Conservation (phyloP, 2,797 vertebrate species). For the Apogon talboti region DNA sequence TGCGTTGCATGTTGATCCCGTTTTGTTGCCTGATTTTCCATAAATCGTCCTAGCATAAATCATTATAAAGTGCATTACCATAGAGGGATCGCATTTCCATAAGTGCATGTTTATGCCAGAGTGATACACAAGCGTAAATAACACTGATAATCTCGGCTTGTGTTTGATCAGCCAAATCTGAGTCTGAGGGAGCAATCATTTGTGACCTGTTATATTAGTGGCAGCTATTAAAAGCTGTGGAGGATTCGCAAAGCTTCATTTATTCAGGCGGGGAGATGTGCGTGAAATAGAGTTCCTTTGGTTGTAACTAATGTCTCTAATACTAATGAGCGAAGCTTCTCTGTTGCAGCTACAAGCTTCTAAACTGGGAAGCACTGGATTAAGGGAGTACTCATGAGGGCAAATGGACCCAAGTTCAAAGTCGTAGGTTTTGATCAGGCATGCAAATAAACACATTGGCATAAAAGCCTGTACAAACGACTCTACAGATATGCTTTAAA, state of each 20-base stretch:
- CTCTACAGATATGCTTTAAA: conserved; percentile 31
- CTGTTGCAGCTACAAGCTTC: conserved; percentile 64
- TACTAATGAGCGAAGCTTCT: conserved; percentile 74
- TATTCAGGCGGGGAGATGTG: conserved; percentile 78
- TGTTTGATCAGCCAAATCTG: conserved; percentile 81
- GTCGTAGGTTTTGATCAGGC: conserved; percentile 54
- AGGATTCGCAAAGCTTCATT: conserved; percentile 83
- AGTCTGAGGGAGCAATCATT: conserved; percentile 75
- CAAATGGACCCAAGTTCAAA: conserved; percentile 75
- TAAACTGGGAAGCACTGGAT: conserved; percentile 77
- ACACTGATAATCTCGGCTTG: conserved; percentile 76
- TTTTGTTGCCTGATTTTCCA: conserved; percentile 57
- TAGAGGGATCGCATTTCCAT: conserved; percentile 77
- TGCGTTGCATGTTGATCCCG: conserved; percentile 44
- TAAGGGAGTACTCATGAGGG: conserved; percentile 70
- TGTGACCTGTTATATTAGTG: conserved; percentile 81
- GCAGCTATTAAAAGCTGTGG: conserved; percentile 81
- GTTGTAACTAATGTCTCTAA: conserved; percentile 82
- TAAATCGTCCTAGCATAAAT: conserved; percentile 74
- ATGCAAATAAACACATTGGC: conserved; percentile 43
- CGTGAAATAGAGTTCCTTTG: conserved; percentile 83
- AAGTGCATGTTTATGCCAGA: conserved; percentile 79
- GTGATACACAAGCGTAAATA: conserved; percentile 81
- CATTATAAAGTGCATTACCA: conserved; percentile 81
- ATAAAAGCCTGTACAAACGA: conserved; percentile 47